Base-by-base conservation (phyloP, 2,113 vertebrate genomes). In the Phrynosoma blainvillii region DNA sequence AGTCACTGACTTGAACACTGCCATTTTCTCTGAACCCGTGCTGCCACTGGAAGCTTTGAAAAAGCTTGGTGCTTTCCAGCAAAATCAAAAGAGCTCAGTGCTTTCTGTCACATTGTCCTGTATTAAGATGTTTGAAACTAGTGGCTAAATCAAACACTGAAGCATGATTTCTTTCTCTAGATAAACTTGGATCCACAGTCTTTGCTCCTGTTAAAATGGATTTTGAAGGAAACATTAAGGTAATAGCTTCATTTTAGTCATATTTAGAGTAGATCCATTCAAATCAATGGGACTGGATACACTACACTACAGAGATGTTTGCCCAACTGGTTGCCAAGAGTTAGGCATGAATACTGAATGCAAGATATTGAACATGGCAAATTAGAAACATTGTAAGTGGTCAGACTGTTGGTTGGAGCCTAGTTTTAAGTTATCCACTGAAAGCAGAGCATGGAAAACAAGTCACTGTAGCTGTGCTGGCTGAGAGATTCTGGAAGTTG, bases 181-280 rank as follows among this genome's bases (percentile, higher is more conserved):
- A 99, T 94, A 99, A 99, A 94, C 97, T 99, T 95, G 98, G 98
- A 71, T 97, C 99, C 88, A 99, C 98, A 23, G 98, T 99, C 90
- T 99, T 99, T 97, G 98, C 98, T 89, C 99, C 99, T 93, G 99
- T 99, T 95, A 99, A 99, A 97, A 99, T 99, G 97, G 99, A 99
- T 97, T 99, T 99, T 98, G 98, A 99, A 91, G 99, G 99, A 89
- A 99, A 99, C 95, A 99, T 99, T 91, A 99, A 98, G 98, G 99
- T 99, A 95, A 96, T 23, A 81, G 42, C 88, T 65, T 76, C 70
- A 91, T 20, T 65, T 23, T 65, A 81, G 62, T 71, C 68, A 71
- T 27, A 71, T 30, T 30, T 71, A 71, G 66, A 25, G 21, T 10
- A 68, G 27, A 71, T 8, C 23, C 25, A 27, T 71, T 71, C 23